A percentile compares a stretch with the other conserved stretches of the same genome.
Conservation (phyloP, 2,113 vertebrate genomes). For the Zootoca vivipara region DNA sequence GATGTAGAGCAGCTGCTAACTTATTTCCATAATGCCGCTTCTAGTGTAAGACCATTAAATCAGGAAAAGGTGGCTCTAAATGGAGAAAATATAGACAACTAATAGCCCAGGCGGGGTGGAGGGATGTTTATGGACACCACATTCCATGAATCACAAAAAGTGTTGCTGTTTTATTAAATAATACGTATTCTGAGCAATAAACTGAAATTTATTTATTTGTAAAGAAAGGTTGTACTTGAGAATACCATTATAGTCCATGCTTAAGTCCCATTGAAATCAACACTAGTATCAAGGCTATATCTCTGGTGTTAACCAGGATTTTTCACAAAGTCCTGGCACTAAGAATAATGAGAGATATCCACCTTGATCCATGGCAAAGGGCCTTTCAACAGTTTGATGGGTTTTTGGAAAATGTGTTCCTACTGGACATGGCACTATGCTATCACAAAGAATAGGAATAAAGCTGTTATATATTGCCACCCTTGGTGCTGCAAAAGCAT, state of each 20-base stretch:
- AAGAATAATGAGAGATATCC: no score
- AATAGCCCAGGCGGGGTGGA: slow-evolving; percentile 70
- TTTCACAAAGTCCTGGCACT: no score
- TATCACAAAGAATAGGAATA: no score
- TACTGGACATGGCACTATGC: no score
- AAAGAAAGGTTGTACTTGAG: slow-evolving; percentile 40
- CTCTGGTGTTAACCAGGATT: no score
- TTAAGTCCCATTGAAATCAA: not conserved
- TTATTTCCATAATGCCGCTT: slow-evolving; percentile 79
- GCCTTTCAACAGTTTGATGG: no score
- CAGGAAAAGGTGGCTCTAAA: slow-evolving; percentile 74
- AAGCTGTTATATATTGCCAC: no score
- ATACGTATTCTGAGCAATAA: slow-evolving; percentile 63
- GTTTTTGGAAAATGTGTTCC: no score
- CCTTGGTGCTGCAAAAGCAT: no score
- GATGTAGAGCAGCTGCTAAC: slow-evolving; percentile 78
- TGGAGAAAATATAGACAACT: slow-evolving; percentile 69
- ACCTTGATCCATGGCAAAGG: no score
- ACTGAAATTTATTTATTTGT: slow-evolving; percentile 60
- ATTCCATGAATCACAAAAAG: slow-evolving; percentile 68
- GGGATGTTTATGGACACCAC: slow-evolving; percentile 61
- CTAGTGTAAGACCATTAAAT: slow-evolving; percentile 76
- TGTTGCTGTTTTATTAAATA: slow-evolving; percentile 62
- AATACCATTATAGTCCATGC: slow-evolving; percentile 15
- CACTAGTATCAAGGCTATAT: not conserved